phyloP scores from a whole-genome alignment of 2,113 vertebrate species.

The Sinocyclocheilus anophthalmus region DNA sequence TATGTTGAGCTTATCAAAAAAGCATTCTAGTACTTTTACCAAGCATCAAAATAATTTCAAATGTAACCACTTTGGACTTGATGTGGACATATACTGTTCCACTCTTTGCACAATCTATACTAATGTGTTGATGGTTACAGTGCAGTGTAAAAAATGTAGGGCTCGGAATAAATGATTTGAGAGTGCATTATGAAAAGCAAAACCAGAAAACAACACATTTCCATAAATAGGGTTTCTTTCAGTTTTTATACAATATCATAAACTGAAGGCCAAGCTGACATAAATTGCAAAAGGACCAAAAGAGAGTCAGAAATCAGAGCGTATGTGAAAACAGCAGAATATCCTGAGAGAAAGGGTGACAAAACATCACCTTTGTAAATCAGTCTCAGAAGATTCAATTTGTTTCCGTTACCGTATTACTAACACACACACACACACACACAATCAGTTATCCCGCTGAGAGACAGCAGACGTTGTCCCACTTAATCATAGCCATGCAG shows the following conservation, averaged over 20 bases:
- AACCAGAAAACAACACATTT: neutral
- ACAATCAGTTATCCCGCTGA: neutral
- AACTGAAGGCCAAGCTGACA: neutral
- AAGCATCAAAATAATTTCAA: neutral
- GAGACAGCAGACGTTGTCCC: slow-evolving; percentile 1
- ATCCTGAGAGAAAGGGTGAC: neutral
- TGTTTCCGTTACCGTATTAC: neutral
- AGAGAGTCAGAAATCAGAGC: neutral
- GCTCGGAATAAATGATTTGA: neutral
- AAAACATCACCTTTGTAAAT: neutral
- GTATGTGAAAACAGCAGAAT: neutral
- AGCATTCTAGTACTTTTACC: neutral
- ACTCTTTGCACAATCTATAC: neutral
- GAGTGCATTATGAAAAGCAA: neutral
- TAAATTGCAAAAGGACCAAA: neutral
- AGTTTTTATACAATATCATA: neutral
- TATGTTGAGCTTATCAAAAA: neutral
- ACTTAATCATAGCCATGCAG: slow-evolving; percentile 5
- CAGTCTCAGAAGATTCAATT: slow-evolving; percentile 3
- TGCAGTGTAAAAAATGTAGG: neutral
- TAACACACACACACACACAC: neutral
- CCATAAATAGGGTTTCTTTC: neutral
- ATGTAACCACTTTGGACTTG: neutral
- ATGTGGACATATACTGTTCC: neutral
- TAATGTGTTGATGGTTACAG: neutral